phyloP scores from a whole-genome alignment of 2,113 vertebrate species.

The Struthio camelus region DNA sequence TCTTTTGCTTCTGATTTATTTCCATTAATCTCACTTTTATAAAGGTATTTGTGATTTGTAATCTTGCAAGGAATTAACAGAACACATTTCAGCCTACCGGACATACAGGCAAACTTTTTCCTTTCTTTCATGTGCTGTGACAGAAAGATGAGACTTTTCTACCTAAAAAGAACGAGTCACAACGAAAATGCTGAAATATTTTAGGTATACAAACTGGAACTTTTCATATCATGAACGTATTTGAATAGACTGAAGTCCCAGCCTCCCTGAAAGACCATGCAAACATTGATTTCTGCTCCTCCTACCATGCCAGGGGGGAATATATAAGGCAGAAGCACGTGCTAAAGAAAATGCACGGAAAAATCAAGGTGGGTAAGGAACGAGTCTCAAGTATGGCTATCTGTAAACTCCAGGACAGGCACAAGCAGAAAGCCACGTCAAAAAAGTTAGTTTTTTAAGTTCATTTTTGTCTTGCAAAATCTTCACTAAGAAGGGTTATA shows the following conservation, averaged over 20 bases:
- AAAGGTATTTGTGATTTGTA: not conserved
- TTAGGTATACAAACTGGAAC: not conserved
- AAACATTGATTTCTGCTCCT: not conserved
- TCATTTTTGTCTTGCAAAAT: not conserved
- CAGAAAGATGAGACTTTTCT: not conserved
- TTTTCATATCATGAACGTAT: not conserved
- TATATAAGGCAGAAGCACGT: too few species aligned
- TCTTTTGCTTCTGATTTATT: not conserved
- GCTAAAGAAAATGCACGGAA: too few species aligned
- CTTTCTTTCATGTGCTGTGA: not conserved
- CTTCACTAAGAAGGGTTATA: not conserved
- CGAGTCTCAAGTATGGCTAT: too few species aligned
- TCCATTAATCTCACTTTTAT: not conserved
- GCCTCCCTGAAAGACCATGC: not conserved
- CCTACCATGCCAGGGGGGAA: too few species aligned
- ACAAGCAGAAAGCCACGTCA: too few species aligned
- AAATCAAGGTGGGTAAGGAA: too few species aligned
- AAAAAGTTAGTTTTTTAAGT: not conserved
- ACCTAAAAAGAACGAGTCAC: not conserved
- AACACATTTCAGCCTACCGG: not conserved
- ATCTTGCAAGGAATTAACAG: not conserved
- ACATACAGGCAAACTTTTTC: accelerated
- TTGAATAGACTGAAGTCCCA: not conserved
- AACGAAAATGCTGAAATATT: not conserved
- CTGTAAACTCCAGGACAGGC: not conserved